Conservation (phyloP, 1,140 invertebrate species). For the Ips typographus region DNA sequence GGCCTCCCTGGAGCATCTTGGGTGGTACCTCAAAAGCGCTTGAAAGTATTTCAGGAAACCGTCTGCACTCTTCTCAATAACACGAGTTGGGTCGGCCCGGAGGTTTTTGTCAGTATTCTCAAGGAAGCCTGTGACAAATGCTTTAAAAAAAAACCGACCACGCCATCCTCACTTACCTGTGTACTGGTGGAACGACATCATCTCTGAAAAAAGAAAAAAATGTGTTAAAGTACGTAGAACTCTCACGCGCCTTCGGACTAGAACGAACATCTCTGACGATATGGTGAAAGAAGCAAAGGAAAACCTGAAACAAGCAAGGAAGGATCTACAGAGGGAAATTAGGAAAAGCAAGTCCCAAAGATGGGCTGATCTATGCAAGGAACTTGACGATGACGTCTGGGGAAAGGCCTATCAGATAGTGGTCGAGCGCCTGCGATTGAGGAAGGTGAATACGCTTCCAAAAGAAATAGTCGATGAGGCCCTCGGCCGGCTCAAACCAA, state of each 20-base stretch:
- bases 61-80: neutral
- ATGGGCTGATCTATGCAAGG: neutral
- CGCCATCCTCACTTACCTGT: neutral
- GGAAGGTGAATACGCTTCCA: neutral
- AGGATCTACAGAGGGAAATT: neutral
- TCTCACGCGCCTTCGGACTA: neutral
- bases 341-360: neutral
- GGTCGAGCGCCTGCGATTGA: neutral
- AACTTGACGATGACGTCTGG: neutral
- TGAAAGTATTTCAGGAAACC: neutral
- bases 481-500: neutral
- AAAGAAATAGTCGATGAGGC: neutral
- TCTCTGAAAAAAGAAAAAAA: neutral
- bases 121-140: neutral
- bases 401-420: neutral
- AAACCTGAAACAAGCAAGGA: neutral
- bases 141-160: neutral
- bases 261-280: conserved; percentile 1
- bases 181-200: neutral
- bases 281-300: neutral
- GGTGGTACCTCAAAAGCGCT: no score
- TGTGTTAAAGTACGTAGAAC: neutral
- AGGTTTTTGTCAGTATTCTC: neutral
- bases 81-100: neutral
- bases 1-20: no score